Evolutionary conservation across 2,888 invertebrate species (phyloP).

Genomic region (Netelia virgata): DNA sequence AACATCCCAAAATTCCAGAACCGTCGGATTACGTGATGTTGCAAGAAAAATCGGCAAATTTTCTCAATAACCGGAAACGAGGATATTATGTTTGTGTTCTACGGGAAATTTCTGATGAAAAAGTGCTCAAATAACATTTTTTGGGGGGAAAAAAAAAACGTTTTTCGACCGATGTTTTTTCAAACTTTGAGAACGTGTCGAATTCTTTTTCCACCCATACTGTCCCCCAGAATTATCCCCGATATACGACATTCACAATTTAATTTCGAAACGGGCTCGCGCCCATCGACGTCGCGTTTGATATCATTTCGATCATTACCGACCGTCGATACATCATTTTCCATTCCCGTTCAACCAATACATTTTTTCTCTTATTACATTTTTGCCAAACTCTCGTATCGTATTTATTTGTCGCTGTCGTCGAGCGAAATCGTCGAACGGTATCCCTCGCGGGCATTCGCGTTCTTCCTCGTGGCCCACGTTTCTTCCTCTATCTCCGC

Average conservation of each 20-base stretch:
- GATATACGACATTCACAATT: slow-evolving; percentile 21
- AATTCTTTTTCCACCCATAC: not conserved
- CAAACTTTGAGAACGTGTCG: too few species aligned
- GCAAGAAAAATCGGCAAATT: too few species aligned
- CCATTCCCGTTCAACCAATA: slow-evolving; percentile 40
- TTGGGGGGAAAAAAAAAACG: too few species aligned
- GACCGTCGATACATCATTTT: slow-evolving; percentile 63
- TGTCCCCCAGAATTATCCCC: slow-evolving; percentile 16
- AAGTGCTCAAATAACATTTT: too few species aligned
- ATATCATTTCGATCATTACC: slow-evolving; percentile 30
- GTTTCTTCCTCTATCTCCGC: slow-evolving; percentile 32
- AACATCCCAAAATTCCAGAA: slow-evolving; percentile 31
- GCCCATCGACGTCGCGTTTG: slow-evolving; percentile 58
- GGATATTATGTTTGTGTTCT: too few species aligned
- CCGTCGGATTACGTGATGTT: not conserved
- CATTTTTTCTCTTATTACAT: slow-evolving; percentile 29
- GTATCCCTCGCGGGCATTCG: slow-evolving; percentile 64
- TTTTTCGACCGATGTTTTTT: too few species aligned
- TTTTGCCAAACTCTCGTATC: slow-evolving; percentile 12
- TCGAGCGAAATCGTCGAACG: slow-evolving; percentile 58
- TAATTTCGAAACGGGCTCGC: slow-evolving; percentile 35
- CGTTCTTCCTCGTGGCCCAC: too few species aligned
- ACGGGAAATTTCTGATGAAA: too few species aligned
- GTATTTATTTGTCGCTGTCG: slow-evolving; percentile 47
- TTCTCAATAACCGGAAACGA: too few species aligned